Evolutionary conservation across 2,113 vertebrate genomes (phyloP), one percentile per base, ranked within the genome.

Genomic region (Coryphaenoides rupestris): DNA sequence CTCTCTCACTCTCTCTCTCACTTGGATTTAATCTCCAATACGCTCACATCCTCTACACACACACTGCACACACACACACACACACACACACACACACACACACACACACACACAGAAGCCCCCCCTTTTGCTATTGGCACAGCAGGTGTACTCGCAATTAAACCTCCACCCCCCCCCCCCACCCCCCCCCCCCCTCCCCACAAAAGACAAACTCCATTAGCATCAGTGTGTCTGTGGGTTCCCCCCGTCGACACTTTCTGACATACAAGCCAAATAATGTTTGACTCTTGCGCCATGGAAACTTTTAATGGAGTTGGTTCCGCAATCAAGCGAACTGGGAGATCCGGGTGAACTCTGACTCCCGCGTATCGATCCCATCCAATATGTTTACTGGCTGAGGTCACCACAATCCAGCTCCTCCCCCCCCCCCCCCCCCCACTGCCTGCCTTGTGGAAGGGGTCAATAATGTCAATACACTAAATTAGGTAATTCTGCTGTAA

Each of bases 391-490:
- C 78, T 65, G 80, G 85, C 75, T 82, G 77, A 88, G 87, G 87
- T 88, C 84, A 91, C 77, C 75, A 80, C 68, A 88, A 84, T 82
- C 69, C 67, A n/a, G n/a, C n/a, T n/a, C 78, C 80, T 84, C 72
- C 68, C 33, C 56, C 63, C 55, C 72, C 74, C 71, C 66, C n/a
- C n/a, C n/a, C n/a, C n/a, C n/a, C n/a, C n/a, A n/a, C n/a, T n/a
- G n/a, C n/a, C n/a, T n/a, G n/a, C n/a, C n/a, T n/a, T 79, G 63
- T 58, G 58, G 77, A 40, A 10, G 60, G 65, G 87, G 84, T 89
- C 87, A 90, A 87, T 89, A 90, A 86, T 86, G 85, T 91, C 88
- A 88, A 89, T 90, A 88, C 78, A 80, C 80, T 88, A 87, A 91
- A 90, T 90, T 75, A 89, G 88, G 84, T 89, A 79, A 90, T 90